Conservation (phyloP, 2,797 vertebrate species). For the Pseudopleuronectes americanus region DNA sequence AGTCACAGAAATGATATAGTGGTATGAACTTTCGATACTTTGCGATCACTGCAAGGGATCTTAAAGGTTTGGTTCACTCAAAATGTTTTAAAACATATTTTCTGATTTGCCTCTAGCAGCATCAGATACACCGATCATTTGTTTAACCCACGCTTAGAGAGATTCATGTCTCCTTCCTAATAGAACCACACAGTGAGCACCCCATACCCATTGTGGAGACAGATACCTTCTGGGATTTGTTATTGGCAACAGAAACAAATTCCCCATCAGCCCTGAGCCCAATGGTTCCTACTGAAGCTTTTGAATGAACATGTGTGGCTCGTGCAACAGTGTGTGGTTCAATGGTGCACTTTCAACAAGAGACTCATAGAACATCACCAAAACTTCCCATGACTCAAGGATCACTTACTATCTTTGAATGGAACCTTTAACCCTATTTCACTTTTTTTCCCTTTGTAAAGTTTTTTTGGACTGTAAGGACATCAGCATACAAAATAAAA, state of each 20-base stretch:
- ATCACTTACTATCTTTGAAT: background rate
- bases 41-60: constrained; percentile 27
- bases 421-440: no score
- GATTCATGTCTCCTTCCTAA: background rate
- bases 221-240: background rate
- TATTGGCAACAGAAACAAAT: background rate
- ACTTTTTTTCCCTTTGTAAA: no score
- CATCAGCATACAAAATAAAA: no score
- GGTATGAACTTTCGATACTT: constrained; percentile 39
- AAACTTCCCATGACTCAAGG: background rate
- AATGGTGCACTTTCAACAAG: background rate
- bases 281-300: background rate
- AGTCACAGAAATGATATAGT: constrained; percentile 43
- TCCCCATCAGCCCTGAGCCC: background rate
- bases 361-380: background rate
- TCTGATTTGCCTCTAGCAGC: background rate
- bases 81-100: background rate
- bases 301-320: background rate
- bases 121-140: background rate
- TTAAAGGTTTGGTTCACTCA: constrained; percentile 43
- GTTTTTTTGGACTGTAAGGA: no score
- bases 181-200: background rate
- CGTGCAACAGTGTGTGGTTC: no score
- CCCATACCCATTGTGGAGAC: background rate
- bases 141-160: background rate